phyloP scores from a whole-genome alignment of 1,140 invertebrate genomes.

The Spodoptera litura region DNA sequence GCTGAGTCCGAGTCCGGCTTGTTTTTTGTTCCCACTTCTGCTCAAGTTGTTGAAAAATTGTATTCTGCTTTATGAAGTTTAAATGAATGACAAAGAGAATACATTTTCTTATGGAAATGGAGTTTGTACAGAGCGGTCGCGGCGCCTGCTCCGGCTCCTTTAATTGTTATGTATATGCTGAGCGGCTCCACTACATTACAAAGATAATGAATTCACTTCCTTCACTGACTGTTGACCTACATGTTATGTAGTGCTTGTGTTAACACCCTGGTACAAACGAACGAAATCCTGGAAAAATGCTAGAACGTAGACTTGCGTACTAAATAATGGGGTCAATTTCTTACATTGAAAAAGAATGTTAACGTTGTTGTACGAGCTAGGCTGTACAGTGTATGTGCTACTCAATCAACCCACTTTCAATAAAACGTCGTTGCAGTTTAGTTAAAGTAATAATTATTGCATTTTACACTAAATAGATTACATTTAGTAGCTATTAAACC shows the following conservation, averaged over 20 bases:
- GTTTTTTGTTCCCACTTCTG: conserved; percentile 26
- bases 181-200: not conserved
- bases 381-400: too few species aligned
- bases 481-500: too few species aligned
- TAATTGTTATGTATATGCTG: conserved; percentile 26
- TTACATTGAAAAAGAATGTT: too few species aligned
- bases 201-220: not conserved
- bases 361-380: too few species aligned
- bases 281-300: too few species aligned
- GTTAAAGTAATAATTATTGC: too few species aligned
- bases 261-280: too few species aligned
- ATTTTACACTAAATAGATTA: too few species aligned
- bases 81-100: conserved; percentile 44
- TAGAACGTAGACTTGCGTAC: too few species aligned
- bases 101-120: conserved; percentile 39
- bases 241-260: not conserved
- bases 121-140: not conserved
- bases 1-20: not conserved
- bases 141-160: not conserved
- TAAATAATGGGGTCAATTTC: too few species aligned
- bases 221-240: not conserved
- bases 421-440: too few species aligned
- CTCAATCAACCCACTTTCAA: too few species aligned
- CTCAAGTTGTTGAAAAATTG: conserved; percentile 24
- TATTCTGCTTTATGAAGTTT: conserved; percentile 26